Evolutionary conservation across 2,888 invertebrate genomes (phyloP).

Genomic region (Apomyelois bistriatella): DNA sequence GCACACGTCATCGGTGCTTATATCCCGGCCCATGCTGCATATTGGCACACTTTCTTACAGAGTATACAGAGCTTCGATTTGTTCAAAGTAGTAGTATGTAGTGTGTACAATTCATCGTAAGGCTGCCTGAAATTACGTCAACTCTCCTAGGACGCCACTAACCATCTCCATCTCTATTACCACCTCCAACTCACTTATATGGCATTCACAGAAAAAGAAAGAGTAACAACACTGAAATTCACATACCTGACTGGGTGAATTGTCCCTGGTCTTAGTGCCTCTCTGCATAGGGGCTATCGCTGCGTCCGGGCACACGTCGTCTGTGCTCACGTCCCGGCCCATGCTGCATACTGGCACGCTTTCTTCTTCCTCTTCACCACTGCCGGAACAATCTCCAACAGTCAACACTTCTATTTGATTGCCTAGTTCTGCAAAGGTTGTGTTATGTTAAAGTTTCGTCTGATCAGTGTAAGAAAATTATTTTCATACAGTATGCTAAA

Average conservation of each 20-base stretch:
- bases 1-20: constrained; percentile 69
- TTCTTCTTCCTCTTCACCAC: constrained; percentile 67
- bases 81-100: no score
- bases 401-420: constrained; percentile 76
- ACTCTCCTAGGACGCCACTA: no score
- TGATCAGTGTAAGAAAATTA: no score
- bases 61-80: no score
- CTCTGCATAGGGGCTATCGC: constrained; percentile 65
- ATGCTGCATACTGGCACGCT: constrained; percentile 67
- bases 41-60: constrained; percentile 70
- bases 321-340: constrained; percentile 64
- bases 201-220: background rate
- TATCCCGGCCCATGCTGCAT: constrained; percentile 62
- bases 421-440: constrained; percentile 60
- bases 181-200: no score
- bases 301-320: constrained; percentile 70
- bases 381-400: constrained; percentile 59
- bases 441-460: no score
- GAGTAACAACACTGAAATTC: no score
- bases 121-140: no score
- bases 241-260: constrained; percentile 63
- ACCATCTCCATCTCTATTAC: no score
- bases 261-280: constrained; percentile 36
- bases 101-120: no score
- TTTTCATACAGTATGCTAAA: no score